Evolutionary conservation across 2,797 vertebrate species (phyloP).

Genomic region (Notamacropus eugenii): DNA sequence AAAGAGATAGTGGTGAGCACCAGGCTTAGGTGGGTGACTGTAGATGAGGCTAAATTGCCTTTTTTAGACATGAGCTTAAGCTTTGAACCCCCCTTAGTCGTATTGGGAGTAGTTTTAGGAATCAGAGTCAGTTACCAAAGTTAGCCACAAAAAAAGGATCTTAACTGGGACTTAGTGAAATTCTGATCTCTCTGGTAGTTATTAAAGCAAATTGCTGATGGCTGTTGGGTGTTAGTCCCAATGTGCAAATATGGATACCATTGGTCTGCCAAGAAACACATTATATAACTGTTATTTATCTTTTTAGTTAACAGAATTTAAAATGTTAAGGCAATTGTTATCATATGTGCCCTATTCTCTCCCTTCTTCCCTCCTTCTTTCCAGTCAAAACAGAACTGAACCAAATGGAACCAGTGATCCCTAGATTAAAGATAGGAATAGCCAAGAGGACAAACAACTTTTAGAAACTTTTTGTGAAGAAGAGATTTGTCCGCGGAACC

Average conservation of each 20-base stretch:
- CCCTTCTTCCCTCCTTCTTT: too few species aligned
- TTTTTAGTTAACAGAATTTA: background rate
- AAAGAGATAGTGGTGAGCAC: conserved; percentile 42
- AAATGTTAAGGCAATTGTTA: background rate
- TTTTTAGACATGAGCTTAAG: conserved; percentile 78
- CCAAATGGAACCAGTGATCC: background rate
- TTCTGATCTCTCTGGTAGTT: background rate
- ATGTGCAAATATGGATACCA: background rate
- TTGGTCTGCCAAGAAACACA: background rate
- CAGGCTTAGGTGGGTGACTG: conserved; percentile 44
- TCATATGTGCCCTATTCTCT: background rate
- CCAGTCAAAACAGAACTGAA: background rate
- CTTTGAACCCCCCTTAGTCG: conserved; percentile 51
- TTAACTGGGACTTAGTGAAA: conserved; percentile 46
- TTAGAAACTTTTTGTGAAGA: background rate
- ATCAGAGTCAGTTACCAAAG: conserved; percentile 51
- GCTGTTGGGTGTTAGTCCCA: background rate
- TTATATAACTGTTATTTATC: background rate
- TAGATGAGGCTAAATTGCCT: conserved; percentile 65
- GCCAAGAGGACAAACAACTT: background rate
- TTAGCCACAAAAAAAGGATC: conserved; percentile 9
- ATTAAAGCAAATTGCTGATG: background rate
- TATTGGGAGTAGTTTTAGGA: conserved; percentile 66
- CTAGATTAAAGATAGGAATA: background rate
- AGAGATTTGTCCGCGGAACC: background rate